Conservation (phyloP, 2,888 invertebrate genomes). For the Entomobrya proxima region DNA sequence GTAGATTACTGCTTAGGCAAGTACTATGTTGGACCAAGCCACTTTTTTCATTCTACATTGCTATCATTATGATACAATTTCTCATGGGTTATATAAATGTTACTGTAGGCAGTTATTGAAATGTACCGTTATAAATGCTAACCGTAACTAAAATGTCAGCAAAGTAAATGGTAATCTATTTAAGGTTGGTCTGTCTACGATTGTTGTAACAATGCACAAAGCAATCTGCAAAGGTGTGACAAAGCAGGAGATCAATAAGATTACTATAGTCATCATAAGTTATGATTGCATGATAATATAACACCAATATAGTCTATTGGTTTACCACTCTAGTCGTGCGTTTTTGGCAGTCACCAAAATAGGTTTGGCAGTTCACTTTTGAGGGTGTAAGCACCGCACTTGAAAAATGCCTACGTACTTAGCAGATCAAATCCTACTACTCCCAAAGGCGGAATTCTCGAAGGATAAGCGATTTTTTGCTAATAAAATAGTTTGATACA, state of each 20-base stretch:
- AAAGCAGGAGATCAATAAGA: no score
- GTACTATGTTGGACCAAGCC: neutral
- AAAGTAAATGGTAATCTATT: neutral
- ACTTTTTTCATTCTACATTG: no score
- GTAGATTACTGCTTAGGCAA: neutral
- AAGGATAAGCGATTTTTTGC: neutral
- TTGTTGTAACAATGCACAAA: neutral
- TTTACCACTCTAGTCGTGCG: neutral
- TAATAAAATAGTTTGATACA: neutral
- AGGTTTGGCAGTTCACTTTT: constrained; percentile 17
- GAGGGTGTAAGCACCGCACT: no score
- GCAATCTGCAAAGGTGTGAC: constrained; percentile 45
- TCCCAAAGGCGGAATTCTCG: constrained; percentile 59
- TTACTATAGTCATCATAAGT: constrained; percentile 26
- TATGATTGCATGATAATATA: constrained; percentile 13
- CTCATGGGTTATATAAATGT: neutral
- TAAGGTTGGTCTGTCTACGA: neutral
- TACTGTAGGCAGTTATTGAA: constrained; percentile 25
- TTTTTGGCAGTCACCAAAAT: neutral
- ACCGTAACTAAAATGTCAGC: neutral
- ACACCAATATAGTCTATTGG: neutral
- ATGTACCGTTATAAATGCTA: neutral
- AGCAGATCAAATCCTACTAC: constrained; percentile 45
- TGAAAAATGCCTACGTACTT: neutral
- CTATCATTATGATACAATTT: neutral